Base-by-base conservation (phyloP, 2,888 invertebrate species). In the Parapristionchus giblindavisi region DNA sequence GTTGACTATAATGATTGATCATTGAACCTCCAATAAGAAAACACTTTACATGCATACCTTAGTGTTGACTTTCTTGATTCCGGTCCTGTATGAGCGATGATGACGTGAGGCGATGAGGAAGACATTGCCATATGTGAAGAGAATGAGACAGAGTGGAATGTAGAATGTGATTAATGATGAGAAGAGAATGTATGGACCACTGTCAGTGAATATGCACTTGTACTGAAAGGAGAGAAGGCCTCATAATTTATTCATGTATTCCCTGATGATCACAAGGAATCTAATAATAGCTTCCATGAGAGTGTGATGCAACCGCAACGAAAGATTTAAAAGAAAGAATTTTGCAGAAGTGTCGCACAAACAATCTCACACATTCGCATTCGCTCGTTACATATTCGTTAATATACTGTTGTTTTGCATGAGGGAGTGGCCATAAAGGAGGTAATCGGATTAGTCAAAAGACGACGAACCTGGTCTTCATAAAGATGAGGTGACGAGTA, bases 131-230 rank as follows among this genome's bases (percentile, higher is more conserved):
- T 99, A 99, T 4, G 97, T 97, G 89, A 97, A 96, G 81, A 98
- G 94, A 95, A 99, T 99, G 75, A 99, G 94, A 89, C 95, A 92
- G 38, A 98, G 91, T 38, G 99, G 99, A 83, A 96, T 91, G 89
- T 98, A 99, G 90, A 99, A 99, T 29, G 97, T 97, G 87, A 99
- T 95, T 80, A 95, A 93, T 63, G 97, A 97, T 21, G 97, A 97
- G 90, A 98, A 96, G 88, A 97, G 93, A 81, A 99, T 91, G 89
- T 99, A 99, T 77, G 94, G 94, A 84, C 95, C 91, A 89, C 96
- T 95, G 89, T 97, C 96, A 79, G 98, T 98, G 89, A 99, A 99
- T 70, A 94, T 93, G 89, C 98, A 99, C 89, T 81, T 73, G 63
- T 84, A 78, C 84, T 84, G 72, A 72, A 83, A 74, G 27, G 3